These are phyloP conservation scores for Notospermus geniculatus DNA, from an alignment of 1,140 invertebrate species.

Conservation along the genomic window DNA sequence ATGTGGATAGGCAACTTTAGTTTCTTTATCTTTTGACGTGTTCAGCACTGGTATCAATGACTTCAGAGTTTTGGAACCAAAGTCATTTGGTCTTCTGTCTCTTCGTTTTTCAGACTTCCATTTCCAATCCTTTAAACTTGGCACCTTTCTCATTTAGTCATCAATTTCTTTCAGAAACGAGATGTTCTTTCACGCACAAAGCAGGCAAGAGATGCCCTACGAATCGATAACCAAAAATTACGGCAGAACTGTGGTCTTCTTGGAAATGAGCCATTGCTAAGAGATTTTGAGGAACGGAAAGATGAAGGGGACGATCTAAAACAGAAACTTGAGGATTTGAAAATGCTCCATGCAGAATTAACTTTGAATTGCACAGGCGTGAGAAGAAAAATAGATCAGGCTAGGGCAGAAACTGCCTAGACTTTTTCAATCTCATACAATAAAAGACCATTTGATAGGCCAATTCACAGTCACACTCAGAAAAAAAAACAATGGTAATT, in stretches of 20 bases:
- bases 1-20: too few species aligned
- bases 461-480: too few species aligned
- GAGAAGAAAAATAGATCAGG: slow-evolving; percentile 50
- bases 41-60: too few species aligned
- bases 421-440: too few species aligned
- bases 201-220: slow-evolving; percentile 51
- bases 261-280: slow-evolving; percentile 49
- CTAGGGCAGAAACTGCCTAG: slow-evolving; percentile 14
- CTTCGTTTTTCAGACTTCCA: too few species aligned
- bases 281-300: slow-evolving; percentile 54
- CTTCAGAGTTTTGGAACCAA: too few species aligned
- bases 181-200: slow-evolving; percentile 53
- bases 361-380: slow-evolving; percentile 50
- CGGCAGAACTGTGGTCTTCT: slow-evolving; percentile 54
- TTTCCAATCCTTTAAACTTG: too few species aligned
- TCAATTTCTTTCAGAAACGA: slow-evolving; percentile 45
- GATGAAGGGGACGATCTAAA: slow-evolving; percentile 47
- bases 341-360: slow-evolving; percentile 51
- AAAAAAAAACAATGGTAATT: too few species aligned
- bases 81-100: too few species aligned
- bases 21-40: too few species aligned
- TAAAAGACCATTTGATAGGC: too few species aligned
- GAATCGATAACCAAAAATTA: slow-evolving; percentile 51
- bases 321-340: slow-evolving; percentile 46
- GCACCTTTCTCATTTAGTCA: not conserved